Conservation (phyloP, 2,888 invertebrate species). For the Polydrusus cervinus region DNA sequence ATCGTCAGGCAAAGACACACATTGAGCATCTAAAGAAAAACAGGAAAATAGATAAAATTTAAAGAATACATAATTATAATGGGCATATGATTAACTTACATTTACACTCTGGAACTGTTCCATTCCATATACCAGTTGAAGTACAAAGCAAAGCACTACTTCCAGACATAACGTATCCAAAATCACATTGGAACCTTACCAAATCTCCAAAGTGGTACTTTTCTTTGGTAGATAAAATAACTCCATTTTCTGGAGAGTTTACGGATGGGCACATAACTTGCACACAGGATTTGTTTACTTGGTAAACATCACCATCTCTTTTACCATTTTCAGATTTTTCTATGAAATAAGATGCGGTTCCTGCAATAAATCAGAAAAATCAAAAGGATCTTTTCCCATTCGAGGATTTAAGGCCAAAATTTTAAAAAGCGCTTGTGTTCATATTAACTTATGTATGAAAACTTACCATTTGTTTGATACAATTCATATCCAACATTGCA, state of each 20-base stretch:
- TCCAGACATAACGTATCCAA: slow-evolving; percentile 94
- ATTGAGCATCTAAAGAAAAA: slow-evolving; percentile 84
- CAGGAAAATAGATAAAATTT: not conserved
- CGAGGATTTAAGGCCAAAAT: too few species aligned
- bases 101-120: slow-evolving; percentile 93
- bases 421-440: too few species aligned
- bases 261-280: slow-evolving; percentile 91
- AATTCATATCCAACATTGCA: slow-evolving; percentile 95
- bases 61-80: not conserved
- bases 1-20: slow-evolving; percentile 91
- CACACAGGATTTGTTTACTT: slow-evolving; percentile 94
- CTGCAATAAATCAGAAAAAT: not conserved
- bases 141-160: slow-evolving; percentile 90
- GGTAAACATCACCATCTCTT: slow-evolving; percentile 90
- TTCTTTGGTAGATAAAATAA: slow-evolving; percentile 85
- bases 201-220: slow-evolving; percentile 92
- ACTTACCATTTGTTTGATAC: slow-evolving; percentile 83
- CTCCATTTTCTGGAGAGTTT: slow-evolving; percentile 87
- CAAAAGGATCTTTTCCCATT: not conserved
- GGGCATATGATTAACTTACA: slow-evolving; percentile 76
- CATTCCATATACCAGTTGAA: slow-evolving; percentile 94
- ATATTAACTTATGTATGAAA: too few species aligned
- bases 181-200: slow-evolving; percentile 93
- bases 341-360: slow-evolving; percentile 89
- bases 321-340: slow-evolving; percentile 89